These are phyloP conservation scores for Drosophila niveifrons DNA, from an alignment of 2,888 invertebrate genomes.

Conservation along the genomic window DNA sequence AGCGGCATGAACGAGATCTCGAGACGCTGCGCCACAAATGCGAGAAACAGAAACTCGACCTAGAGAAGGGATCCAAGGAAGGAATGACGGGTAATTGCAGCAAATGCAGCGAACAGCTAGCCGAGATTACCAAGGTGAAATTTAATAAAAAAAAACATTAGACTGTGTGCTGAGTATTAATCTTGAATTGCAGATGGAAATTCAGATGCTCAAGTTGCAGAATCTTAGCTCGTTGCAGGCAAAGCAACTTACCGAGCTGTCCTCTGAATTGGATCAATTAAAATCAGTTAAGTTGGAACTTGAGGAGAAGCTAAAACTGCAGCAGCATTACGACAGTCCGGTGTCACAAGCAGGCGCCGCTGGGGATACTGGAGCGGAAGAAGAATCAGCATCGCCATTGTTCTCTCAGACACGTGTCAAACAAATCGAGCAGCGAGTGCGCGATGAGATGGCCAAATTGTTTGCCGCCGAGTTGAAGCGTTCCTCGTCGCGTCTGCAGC, in stretches of 20 bases:
- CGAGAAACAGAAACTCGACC: slow-evolving; percentile 68
- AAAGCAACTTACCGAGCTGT: slow-evolving; percentile 78
- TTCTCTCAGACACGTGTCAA: slow-evolving; percentile 80
- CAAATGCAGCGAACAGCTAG: slow-evolving; percentile 80
- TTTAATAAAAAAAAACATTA: no score
- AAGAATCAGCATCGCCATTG: slow-evolving; percentile 77
- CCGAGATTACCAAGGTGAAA: slow-evolving; percentile 82
- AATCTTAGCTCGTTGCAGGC: slow-evolving; percentile 75
- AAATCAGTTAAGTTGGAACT: slow-evolving; percentile 81
- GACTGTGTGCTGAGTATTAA: background rate
- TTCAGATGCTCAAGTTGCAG: slow-evolving; percentile 81
- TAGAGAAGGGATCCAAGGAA: slow-evolving; percentile 61
- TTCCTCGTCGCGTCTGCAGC: slow-evolving; percentile 85
- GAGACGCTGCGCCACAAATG: slow-evolving; percentile 70
- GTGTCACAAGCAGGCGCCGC: background rate
- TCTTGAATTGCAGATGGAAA: slow-evolving; percentile 76
- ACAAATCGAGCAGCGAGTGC: slow-evolving; percentile 86
- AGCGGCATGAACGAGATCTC: slow-evolving; percentile 81
- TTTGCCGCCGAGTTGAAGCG: slow-evolving; percentile 88
- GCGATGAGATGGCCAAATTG: slow-evolving; percentile 89
- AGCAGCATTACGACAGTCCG: slow-evolving; percentile 8
- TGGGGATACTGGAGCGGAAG: slow-evolving; percentile 18
- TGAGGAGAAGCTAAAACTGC: slow-evolving; percentile 80
- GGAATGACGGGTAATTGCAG: slow-evolving; percentile 72
- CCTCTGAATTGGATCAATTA: slow-evolving; percentile 80